phyloP scores from a whole-genome alignment of 2,113 vertebrate genomes.

The Capricornis sumatraensis region DNA sequence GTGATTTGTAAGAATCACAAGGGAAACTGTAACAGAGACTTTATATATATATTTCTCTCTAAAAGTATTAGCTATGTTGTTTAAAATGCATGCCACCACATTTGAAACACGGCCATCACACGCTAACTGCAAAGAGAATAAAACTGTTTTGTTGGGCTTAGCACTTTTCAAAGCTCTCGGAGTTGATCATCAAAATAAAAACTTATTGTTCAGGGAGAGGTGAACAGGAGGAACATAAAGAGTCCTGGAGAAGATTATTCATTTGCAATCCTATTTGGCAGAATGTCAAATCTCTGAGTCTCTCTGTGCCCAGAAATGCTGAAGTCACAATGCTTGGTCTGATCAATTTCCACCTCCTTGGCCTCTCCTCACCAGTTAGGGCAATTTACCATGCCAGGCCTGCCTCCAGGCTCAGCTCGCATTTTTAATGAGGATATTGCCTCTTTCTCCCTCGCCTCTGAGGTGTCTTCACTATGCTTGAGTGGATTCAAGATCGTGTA shows the following conservation, averaged over 20 bases:
- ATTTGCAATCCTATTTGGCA: constrained; percentile 75
- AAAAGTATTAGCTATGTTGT: not conserved
- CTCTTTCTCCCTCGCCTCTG: not conserved
- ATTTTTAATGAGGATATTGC: constrained; percentile 62
- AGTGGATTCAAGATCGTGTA: not conserved
- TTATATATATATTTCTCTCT: not conserved
- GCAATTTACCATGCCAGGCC: constrained; percentile 67
- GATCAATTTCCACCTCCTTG: constrained; percentile 72
- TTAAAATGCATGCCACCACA: constrained; percentile 37
- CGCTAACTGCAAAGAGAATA: not conserved
- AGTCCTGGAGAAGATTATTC: constrained; percentile 66
- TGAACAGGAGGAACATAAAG: constrained; percentile 55
- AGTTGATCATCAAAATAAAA: constrained; percentile 76
- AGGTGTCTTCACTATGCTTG: constrained; percentile 41
- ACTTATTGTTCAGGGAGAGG: constrained; percentile 38
- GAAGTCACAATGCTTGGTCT: constrained; percentile 66
- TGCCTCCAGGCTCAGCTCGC: constrained; percentile 46
- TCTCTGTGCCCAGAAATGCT: constrained; percentile 57
- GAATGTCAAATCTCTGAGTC: constrained; percentile 67
- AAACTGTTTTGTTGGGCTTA: constrained; percentile 50
- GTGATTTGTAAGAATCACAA: constrained; percentile 12
- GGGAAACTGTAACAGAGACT: constrained; percentile 12
- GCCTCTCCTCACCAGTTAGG: constrained; percentile 61
- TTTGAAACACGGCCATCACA: not conserved
- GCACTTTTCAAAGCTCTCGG: constrained; percentile 43